Evolutionary conservation across 2,888 invertebrate genomes (phyloP), one percentile per base, ranked within the genome.

Genomic region (Dermolepida albohirtum): DNA sequence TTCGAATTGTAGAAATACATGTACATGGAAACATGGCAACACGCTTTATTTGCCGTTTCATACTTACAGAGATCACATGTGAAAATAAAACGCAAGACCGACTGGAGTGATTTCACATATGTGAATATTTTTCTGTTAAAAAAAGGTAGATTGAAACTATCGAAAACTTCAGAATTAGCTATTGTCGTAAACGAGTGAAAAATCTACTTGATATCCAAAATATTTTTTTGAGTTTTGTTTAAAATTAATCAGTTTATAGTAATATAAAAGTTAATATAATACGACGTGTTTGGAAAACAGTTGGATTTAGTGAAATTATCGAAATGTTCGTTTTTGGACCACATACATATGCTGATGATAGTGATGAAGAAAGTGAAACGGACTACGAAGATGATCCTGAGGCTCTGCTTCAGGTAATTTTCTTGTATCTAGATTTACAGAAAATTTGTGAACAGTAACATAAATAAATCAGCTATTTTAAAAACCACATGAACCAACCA

Each of bases 321-420:
- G 69, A 71, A 68, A 81, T 81, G 81, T 81, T 81, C 54, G 80
- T 81, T 5, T 77, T 79, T 66, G 80, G 79, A 11, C 76, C 79
- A 8, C 75, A 73, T 2, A 72, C 73, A 16, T 72, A 72, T 14
- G 68, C 69, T 2, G 74, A 74, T 5, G 74, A 74, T 27, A 73
- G 75, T 6, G 78, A 77, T 5, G 78, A 77, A 5, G 76, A 79
- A 49, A 72, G 73, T 1, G 78, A 78, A 57, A 72, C 73, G 6
- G 80, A 79, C 47, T 71, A 72, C 12, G 75, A 77, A 63, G 72
- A 72, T 63, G 78, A 80, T 74, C 79, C 80, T 8, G 77, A 76
- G 66, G 72, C 70, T 8, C 68, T 80, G 71, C 76, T 81, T 50
- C 67, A 74, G 78, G 80, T 80, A 78, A 34, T 63, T 50, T 49